A percentile compares a stretch with the other conserved stretches of the same genome.
Conservation (phyloP, 2,888 invertebrate genomes). For the Trissoscelio sp. region DNA sequence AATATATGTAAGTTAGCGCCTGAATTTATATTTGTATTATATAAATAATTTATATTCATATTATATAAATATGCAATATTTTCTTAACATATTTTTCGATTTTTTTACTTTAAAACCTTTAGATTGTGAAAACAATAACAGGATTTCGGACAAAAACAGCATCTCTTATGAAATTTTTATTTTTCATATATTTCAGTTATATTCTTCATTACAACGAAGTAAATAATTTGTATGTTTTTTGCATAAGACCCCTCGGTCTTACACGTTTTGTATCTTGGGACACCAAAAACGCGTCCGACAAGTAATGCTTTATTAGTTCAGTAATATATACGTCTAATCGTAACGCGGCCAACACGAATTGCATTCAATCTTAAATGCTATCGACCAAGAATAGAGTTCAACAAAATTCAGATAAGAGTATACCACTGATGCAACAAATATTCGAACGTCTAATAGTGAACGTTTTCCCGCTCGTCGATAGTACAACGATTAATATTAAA, state of each 20-base stretch:
- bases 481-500: slow-evolving; percentile 29
- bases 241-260: slow-evolving; percentile 35
- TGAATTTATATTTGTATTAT: no score
- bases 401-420: slow-evolving; percentile 42
- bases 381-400: slow-evolving; percentile 33
- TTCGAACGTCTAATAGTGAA: slow-evolving; percentile 24
- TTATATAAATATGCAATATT: no score
- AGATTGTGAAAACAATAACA: no score
- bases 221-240: slow-evolving; percentile 54
- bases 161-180: slow-evolving; percentile 51
- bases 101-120: background rate
- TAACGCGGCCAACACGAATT: slow-evolving; percentile 53
- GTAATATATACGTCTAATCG: slow-evolving; percentile 49
- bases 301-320: slow-evolving; percentile 49
- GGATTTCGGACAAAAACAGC: background rate
- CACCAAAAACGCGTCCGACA: slow-evolving; percentile 59
- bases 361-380: slow-evolving; percentile 55
- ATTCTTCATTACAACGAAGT: slow-evolving; percentile 65
- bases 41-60: no score
- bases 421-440: slow-evolving; percentile 30
- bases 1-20: no score
- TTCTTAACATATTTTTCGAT: no score
- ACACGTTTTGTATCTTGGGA: slow-evolving; percentile 39
- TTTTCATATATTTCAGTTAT: slow-evolving; percentile 58
- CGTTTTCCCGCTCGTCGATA: slow-evolving; percentile 27